Conservation (phyloP, 2,797 vertebrate species). For the Eleutherodactylus coqui region DNA sequence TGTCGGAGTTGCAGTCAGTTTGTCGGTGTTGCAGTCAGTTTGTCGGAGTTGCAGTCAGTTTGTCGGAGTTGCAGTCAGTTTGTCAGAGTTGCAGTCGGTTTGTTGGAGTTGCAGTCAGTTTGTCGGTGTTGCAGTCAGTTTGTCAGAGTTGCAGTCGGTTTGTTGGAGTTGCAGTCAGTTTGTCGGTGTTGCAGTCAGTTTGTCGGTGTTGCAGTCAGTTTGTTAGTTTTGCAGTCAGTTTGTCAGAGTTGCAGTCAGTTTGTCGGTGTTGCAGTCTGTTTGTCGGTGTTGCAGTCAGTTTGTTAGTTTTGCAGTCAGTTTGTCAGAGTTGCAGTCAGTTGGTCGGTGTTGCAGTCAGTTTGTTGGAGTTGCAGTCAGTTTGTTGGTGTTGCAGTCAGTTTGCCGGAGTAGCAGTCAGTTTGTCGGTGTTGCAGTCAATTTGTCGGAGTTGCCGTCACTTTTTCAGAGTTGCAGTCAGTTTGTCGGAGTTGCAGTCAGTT, state of each 20-base stretch:
- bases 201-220: background rate
- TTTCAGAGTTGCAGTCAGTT: background rate
- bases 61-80: background rate
- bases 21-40: background rate
- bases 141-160: too few species aligned
- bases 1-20: background rate
- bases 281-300: too few species aligned
- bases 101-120: background rate
- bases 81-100: background rate
- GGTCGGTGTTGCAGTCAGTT: background rate
- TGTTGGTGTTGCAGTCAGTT: background rate
- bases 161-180: background rate
- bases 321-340: background rate
- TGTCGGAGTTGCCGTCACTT: too few species aligned
- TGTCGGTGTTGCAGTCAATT: background rate
- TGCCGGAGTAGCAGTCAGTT: too few species aligned
- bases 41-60: too few species aligned
- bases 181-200: background rate
- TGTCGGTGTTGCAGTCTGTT: background rate
- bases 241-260: background rate
- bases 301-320: background rate
- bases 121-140: background rate
- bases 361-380: too few species aligned
- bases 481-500: background rate
- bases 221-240: too few species aligned